Evolutionary conservation across 2,797 vertebrate species (phyloP), one percentile per base, ranked within the genome.

Genomic region (Xiphorhynchus erythropygius): DNA sequence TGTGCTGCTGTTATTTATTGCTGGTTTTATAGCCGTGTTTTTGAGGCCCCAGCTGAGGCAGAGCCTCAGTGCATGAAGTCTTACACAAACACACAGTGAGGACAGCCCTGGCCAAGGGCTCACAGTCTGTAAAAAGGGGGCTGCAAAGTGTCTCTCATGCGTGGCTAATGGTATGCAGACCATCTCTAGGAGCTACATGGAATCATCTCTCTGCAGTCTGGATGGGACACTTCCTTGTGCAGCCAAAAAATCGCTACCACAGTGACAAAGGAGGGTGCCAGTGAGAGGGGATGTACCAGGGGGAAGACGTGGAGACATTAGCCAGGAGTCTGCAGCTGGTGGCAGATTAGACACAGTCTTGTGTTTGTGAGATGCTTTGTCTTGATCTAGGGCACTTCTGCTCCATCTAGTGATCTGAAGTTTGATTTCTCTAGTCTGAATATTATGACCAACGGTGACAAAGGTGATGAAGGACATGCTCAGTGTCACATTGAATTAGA

Each of bases 1-100:
- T 76, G 44, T 49, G 70, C 55, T 78, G 70, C 83, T 5, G 10
- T 92, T 94, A 94, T 94, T 95, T 96, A 86, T 93, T 88, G 74
- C 74, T 88, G 62, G 55, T 11, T 96, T 93, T 95, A 96, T n/a
- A 82, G 84, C 59, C 1, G 1, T 76, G 56, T 60, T 94, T 83
- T 88, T 86, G 87, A 91, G 85, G 90, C 77, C 76, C 70, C 39
- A 86, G 55, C 64, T 91, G 87, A 93, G 50, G 50, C 33, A 82
- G 55, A 74, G 25, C 44, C 76, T 84, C 0, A 0, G 27, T 57
- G 49, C 84, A 37, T 41, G 63, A 84, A 89, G 71, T 13, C 52
- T 84, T 79, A 13, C 4, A 69, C 73, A 94, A 94, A 93, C 55
- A 91, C 59, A 46, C 21, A 5, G 42, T 6, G 22, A 76, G 47